Evolutionary conservation across 2,113 vertebrate species (phyloP).

Genomic region (Loxodonta africana): DNA sequence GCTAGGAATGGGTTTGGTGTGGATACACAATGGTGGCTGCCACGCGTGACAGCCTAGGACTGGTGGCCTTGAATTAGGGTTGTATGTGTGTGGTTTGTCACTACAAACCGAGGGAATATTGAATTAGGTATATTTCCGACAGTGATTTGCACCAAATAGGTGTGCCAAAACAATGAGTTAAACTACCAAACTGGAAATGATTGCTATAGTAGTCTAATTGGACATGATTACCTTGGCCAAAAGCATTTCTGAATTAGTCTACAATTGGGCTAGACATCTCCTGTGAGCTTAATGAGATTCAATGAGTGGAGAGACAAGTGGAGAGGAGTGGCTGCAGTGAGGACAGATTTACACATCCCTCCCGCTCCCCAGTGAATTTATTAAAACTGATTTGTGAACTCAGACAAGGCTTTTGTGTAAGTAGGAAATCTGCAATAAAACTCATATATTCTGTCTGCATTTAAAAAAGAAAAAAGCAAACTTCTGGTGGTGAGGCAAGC

Average conservation of each 20-base stretch:
- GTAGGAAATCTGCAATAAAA: constrained; percentile 21
- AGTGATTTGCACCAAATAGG: neutral
- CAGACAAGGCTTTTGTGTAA: neutral
- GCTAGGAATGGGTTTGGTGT: neutral
- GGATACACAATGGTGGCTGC: neutral
- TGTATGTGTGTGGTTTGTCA: neutral
- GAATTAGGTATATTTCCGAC: neutral
- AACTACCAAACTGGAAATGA: constrained; percentile 1
- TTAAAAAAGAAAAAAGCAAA: neutral
- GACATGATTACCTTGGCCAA: neutral
- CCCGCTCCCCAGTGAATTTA: neutral
- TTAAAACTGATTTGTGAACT: neutral
- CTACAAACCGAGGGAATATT: neutral
- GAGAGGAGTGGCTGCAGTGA: neutral
- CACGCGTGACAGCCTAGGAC: neutral
- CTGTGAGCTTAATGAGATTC: neutral
- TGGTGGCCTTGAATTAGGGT: neutral
- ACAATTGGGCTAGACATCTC: neutral
- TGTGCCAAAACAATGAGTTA: neutral
- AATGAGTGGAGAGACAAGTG: neutral
- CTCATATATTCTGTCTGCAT: neutral
- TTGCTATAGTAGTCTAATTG: neutral
- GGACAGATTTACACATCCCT: neutral
- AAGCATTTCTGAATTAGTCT: neutral
- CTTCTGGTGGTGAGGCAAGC: neutral